These are phyloP conservation scores for Lamproptera curius DNA, from an alignment of 2,888 invertebrate genomes.

Conservation along the genomic window DNA sequence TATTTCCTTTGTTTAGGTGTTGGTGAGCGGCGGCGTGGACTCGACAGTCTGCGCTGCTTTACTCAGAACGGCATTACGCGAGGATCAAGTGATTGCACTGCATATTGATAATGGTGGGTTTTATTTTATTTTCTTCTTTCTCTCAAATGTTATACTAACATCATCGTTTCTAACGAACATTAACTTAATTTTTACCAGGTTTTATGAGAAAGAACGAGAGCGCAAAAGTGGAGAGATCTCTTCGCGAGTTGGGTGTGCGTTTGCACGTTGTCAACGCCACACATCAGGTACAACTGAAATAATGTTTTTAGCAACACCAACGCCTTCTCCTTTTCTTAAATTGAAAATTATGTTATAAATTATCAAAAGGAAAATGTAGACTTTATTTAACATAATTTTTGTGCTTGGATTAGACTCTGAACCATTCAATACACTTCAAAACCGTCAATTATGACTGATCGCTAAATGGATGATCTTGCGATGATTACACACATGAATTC, in stretches of 20 bases:
- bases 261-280: constrained; percentile 86
- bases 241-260: constrained; percentile 89
- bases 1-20: constrained; percentile 77
- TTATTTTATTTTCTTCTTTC: too few species aligned
- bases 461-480: too few species aligned
- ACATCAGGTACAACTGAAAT: constrained; percentile 67
- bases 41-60: constrained; percentile 99
- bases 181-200: too few species aligned
- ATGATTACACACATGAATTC: too few species aligned
- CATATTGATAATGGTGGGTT: constrained; percentile 96
- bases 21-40: constrained; percentile 99
- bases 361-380: constrained; percentile 1
- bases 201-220: constrained; percentile 99
- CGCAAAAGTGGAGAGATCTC: constrained; percentile 89
- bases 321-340: too few species aligned
- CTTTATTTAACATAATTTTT: not conserved
- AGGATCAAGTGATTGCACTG: constrained; percentile 95
- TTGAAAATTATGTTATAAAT: too few species aligned
- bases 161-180: too few species aligned
- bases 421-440: too few species aligned
- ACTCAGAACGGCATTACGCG: constrained; percentile 91
- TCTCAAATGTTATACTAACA: too few species aligned
- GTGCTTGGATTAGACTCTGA: too few species aligned
- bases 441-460: too few species aligned
- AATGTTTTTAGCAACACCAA: not conserved